Evolutionary conservation across 2,797 vertebrate species (phyloP), one percentile per base, ranked within the genome.

Genomic region (Sebastes taczanowskii): DNA sequence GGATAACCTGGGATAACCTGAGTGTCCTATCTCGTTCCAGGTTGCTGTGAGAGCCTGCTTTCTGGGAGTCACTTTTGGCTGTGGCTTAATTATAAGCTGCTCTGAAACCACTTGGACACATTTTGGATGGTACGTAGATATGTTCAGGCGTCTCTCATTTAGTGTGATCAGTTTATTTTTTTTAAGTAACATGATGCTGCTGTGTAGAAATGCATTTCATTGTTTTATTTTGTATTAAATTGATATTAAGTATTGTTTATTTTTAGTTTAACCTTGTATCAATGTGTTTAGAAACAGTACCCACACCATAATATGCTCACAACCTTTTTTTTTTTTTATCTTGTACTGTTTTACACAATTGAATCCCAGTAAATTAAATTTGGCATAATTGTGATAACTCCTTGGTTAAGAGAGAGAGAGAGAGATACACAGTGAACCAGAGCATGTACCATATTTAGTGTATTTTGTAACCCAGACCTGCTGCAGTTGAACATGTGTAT

Each of bases 1-100:
- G 34, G 11, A 10, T 35, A 56, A 81, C 42, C 4, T 10, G 11
- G 34, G 11, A 10, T 35, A 56, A 81, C 42, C 4, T 10, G 11
- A 20, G 5, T 75, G 32, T 77, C 7, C 29, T 42, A 3, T 4
- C 11, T 70, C 11, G 6, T 52, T 67, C 11, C 74, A 99, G 98
- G 96, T 99, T 23, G 98, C 98, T 18, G 94, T 99, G 82, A 95
- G 98, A 67, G 98, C 97, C 84, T 97, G 97, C 71, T 98, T 99
- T 86, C 92, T 99, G 62, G 98, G 98, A 82, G 97, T 98, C 29
- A 96, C 96, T 14, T 99, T 98, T 61, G 98, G 98, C 73, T 98
- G 97, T 66, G 98, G 98, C 14, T 88, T 98, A 70, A 95, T 97
- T 70, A 93, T 99, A 20, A 97, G 97, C 93, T 92, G 94, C 72